phyloP scores from a whole-genome alignment of 2,888 invertebrate genomes.

The Dicyrtomina minuta region DNA sequence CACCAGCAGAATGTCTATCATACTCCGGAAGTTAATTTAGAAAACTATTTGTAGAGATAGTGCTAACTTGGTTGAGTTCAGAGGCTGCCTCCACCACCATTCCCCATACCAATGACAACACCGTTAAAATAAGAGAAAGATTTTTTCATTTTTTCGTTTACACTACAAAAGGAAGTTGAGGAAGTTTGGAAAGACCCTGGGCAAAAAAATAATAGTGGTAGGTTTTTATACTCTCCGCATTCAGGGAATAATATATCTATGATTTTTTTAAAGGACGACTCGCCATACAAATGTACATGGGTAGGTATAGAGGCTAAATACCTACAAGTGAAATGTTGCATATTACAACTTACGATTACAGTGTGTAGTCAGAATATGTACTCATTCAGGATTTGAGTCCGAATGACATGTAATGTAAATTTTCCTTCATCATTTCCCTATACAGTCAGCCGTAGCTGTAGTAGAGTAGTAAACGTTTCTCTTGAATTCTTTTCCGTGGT shows the following conservation, averaged over 20 bases:
- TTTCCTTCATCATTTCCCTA: not conserved
- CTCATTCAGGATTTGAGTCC: no score
- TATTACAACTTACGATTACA: no score
- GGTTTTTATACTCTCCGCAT: not conserved
- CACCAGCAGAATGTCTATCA: not conserved
- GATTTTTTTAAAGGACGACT: constrained; percentile 1
- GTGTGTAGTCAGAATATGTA: no score
- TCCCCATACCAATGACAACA: not conserved
- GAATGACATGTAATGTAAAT: not conserved
- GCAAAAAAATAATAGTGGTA: not conserved
- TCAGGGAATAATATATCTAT: no score
- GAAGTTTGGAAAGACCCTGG: not conserved
- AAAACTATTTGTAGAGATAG: not conserved
- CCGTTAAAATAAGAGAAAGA: not conserved
- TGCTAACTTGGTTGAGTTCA: not conserved
- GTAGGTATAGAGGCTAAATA: no score
- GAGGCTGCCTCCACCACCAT: not conserved
- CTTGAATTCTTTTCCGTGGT: no score
- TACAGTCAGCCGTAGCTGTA: not conserved
- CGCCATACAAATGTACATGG: no score
- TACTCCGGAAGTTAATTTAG: constrained; percentile 29
- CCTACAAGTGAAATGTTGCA: no score
- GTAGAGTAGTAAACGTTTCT: no score
- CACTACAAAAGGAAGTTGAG: constrained; percentile 29
- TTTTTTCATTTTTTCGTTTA: constrained; percentile 19